A percentile compares a stretch with the other conserved stretches of the same genome.
These are phyloP conservation scores for Diorhabda sublineata DNA, from an alignment of 1,140 invertebrate species.

Conservation along the genomic window DNA sequence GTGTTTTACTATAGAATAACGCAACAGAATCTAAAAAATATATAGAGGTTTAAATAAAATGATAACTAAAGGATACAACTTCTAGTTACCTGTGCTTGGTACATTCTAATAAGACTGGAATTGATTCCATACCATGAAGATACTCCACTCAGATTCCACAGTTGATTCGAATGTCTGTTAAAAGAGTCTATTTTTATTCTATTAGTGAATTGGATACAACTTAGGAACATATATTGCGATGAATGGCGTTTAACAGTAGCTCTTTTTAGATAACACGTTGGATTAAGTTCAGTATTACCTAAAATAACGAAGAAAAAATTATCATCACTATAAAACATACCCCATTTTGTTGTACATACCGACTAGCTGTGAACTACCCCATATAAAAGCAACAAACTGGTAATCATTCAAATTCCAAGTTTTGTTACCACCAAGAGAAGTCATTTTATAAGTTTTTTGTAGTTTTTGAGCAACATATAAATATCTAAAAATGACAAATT, in stretches of 20 bases:
- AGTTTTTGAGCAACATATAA: constrained; percentile 79
- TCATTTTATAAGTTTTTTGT: constrained; percentile 93
- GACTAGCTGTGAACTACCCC: constrained; percentile 95
- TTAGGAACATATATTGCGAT: constrained; percentile 90
- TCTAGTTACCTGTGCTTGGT: constrained; percentile 84
- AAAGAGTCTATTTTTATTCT: constrained; percentile 96
- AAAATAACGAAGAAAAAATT: constrained; percentile 32
- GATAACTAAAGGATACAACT: not conserved
- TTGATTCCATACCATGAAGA: constrained; percentile 93
- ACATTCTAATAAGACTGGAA: constrained; percentile 96
- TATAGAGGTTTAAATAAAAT: not conserved
- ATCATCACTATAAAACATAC: too few species aligned
- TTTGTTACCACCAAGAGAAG: constrained; percentile 98
- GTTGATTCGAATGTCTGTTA: constrained; percentile 97
- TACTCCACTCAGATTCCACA: constrained; percentile 97
- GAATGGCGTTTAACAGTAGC: constrained; percentile 70
- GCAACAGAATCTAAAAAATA: constrained; percentile 71
- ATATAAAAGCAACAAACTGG: constrained; percentile 98
- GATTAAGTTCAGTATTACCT: constrained; percentile 80
- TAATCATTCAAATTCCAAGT: constrained; percentile 98
- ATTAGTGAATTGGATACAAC: constrained; percentile 91
- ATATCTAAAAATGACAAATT: constrained; percentile 61
- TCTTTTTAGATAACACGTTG: constrained; percentile 80
- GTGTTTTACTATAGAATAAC: constrained; percentile 98
- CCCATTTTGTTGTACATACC: constrained; percentile 51